A percentile compares a stretch with the other conserved stretches of the same genome.
Evolutionary conservation across 2,113 vertebrate species (phyloP).

Genomic region (Labeo catla): DNA sequence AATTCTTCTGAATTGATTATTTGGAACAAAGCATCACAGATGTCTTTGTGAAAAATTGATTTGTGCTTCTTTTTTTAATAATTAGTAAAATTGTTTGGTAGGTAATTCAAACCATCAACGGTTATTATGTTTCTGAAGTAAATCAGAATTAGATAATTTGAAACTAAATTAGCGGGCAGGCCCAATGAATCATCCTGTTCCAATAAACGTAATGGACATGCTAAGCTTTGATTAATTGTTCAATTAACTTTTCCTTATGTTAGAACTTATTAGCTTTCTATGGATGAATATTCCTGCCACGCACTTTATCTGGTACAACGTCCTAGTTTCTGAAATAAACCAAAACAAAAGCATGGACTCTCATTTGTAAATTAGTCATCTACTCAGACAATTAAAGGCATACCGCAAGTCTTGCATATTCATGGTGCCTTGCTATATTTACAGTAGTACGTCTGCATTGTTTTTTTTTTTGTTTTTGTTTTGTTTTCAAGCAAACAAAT

Average conservation of each 20-base stretch:
- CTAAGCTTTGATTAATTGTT: constrained; percentile 54
- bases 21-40: constrained; percentile 46
- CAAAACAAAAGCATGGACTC: constrained; percentile 34
- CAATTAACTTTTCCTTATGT: constrained; percentile 52
- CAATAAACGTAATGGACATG: constrained; percentile 52
- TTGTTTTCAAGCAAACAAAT: not conserved
- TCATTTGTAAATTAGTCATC: constrained; percentile 51
- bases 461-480: not conserved
- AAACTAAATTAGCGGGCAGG: constrained; percentile 50
- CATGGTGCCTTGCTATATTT: not conserved
- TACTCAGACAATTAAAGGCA: constrained; percentile 25
- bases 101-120: constrained; percentile 54
- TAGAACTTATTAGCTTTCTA: constrained; percentile 40
- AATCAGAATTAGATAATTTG: constrained; percentile 54
- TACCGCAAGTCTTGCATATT: constrained; percentile 27
- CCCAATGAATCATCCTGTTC: constrained; percentile 47
- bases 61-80: constrained; percentile 45
- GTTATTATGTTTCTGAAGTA: constrained; percentile 52
- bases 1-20: constrained; percentile 30
- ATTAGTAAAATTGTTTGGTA: constrained; percentile 52
- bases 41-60: constrained; percentile 10
- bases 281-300: constrained; percentile 48
- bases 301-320: constrained; percentile 26
- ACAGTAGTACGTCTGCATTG: not conserved
- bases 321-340: constrained; percentile 45